phyloP scores from a whole-genome alignment of 92 coral and sea anemone species.

The Hydrozoanthus gracilis region DNA sequence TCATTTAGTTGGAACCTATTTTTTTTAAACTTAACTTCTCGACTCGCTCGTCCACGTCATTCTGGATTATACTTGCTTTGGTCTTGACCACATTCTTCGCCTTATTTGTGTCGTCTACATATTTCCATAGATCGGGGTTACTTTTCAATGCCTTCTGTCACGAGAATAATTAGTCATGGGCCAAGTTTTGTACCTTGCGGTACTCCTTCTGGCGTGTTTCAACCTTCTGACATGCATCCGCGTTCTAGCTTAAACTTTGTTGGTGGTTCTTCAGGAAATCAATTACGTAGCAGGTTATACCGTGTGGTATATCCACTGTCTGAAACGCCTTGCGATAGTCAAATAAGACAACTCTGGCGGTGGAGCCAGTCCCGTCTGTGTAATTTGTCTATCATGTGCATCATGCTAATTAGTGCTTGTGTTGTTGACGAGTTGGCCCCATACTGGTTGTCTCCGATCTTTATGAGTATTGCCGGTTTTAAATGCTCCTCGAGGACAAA shows the following conservation, averaged over 20 bases:
- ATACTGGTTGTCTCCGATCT: too few relatives aligned
- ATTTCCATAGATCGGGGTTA: not conserved
- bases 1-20: not conserved
- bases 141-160: not conserved
- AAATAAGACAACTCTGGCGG: too few relatives aligned
- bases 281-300: not conserved
- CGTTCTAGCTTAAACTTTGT: not conserved
- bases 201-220: not conserved
- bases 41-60: too few relatives aligned
- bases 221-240: not conserved
- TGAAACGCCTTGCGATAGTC: not conserved
- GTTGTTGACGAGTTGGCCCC: not conserved
- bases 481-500: too few relatives aligned
- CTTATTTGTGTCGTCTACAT: not conserved
- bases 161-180: not conserved
- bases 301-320: not conserved
- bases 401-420: slow-evolving; percentile 5
- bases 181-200: not conserved
- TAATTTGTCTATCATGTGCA: not conserved
- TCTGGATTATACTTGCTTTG: not conserved
- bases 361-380: not conserved
- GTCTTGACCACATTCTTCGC: not conserved
- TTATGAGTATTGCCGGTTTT: too few relatives aligned
- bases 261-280: not conserved
- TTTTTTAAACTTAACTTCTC: not conserved